Percentiles rank a stretch among this genome's conserved stretches.
Conservation (phyloP, 2,888 invertebrate genomes). For the Latheticus oryzae region DNA sequence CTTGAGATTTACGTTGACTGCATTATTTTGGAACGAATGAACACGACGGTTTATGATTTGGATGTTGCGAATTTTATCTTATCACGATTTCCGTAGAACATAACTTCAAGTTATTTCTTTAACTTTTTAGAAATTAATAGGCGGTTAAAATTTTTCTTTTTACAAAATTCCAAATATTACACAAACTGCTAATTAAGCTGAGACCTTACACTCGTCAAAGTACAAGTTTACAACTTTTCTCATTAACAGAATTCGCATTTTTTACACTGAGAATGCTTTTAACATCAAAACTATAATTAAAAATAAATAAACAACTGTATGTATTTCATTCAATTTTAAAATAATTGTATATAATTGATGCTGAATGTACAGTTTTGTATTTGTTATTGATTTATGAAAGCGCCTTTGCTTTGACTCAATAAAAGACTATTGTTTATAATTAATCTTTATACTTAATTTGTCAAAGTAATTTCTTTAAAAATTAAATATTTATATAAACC, state of each 20-base stretch:
- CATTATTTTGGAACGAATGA: slow-evolving; percentile 39
- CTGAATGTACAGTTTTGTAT: slow-evolving; percentile 19
- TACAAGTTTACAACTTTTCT: slow-evolving; percentile 30
- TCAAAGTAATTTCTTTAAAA: slow-evolving; percentile 11
- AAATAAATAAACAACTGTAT: too few relatives aligned
- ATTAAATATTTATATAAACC: slow-evolving; percentile 18
- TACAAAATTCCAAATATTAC: slow-evolving; percentile 18
- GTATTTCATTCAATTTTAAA: too few relatives aligned
- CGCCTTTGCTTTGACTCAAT: slow-evolving; percentile 14
- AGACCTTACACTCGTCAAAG: slow-evolving; percentile 14
- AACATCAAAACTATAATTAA: too few relatives aligned
- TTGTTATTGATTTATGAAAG: slow-evolving; percentile 20
- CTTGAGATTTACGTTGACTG: slow-evolving; percentile 41
- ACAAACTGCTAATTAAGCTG: slow-evolving; percentile 27
- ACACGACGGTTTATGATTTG: slow-evolving; percentile 40
- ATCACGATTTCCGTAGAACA: slow-evolving; percentile 32
- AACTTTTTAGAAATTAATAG: slow-evolving; percentile 23
- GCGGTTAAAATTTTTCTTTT: slow-evolving; percentile 1
- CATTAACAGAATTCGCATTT: slow-evolving; percentile 15
- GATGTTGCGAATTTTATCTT: slow-evolving; percentile 37
- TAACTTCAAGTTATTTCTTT: slow-evolving; percentile 25
- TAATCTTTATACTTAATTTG: slow-evolving; percentile 30
- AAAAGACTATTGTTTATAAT: slow-evolving; percentile 30
- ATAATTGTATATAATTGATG: too few relatives aligned
- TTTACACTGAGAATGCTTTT: too few relatives aligned